A percentile compares a stretch with the other conserved stretches of the same genome.
phyloP scores from a whole-genome alignment of 2,113 vertebrate species.

The Gyps fulvus region DNA sequence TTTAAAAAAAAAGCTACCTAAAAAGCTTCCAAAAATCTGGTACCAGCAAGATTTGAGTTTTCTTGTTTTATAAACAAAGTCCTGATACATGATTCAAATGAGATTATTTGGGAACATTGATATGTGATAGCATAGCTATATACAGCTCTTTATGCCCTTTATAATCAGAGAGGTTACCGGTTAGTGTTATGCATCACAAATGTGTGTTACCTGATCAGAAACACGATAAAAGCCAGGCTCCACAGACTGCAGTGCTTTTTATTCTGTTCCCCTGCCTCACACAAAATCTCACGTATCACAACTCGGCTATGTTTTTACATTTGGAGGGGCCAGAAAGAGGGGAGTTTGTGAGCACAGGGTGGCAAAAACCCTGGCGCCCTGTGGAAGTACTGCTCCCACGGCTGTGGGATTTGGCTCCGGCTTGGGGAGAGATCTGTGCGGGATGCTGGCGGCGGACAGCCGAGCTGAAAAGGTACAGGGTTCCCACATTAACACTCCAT shows the following conservation, averaged over 20 bases:
- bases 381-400: not conserved
- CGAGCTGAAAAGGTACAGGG: not conserved
- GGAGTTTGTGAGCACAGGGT: not conserved
- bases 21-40: not conserved
- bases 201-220: rapidly evolving
- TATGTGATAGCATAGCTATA: too few relatives aligned
- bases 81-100: not conserved
- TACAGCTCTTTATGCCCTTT: not conserved
- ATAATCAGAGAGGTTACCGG: rapidly evolving
- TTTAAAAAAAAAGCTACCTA: not conserved
- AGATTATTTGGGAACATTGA: not conserved
- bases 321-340: not conserved
- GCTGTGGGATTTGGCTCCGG: not conserved
- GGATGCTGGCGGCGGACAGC: rapidly evolving
- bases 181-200: not conserved
- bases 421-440: rapidly evolving
- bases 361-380: rapidly evolving
- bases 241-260: rapidly evolving
- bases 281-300: not conserved
- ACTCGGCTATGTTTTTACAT: not conserved
- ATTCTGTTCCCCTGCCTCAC: not conserved
- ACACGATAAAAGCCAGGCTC: rapidly evolving
- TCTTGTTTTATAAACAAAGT: not conserved
- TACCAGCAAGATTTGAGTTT: not conserved
- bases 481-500: not conserved